phyloP scores from a whole-genome alignment of 2,113 vertebrate genomes.

The Chlamydotis undulata region DNA sequence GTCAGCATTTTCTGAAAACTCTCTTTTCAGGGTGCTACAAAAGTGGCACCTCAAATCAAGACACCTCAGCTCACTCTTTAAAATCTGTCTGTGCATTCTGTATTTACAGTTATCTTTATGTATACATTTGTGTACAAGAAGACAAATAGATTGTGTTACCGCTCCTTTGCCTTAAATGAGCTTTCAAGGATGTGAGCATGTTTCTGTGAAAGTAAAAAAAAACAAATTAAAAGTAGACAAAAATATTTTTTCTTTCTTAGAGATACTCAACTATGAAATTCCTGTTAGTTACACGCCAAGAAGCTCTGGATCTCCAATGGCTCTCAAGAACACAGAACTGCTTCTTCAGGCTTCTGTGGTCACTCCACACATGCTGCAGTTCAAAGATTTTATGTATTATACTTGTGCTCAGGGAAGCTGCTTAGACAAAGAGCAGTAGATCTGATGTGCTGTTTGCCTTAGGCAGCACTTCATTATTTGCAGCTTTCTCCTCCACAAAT shows the following conservation, averaged over 20 bases:
- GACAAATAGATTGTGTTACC: neutral
- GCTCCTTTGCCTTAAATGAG: neutral
- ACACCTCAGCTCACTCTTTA: neutral
- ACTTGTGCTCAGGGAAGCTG: neutral
- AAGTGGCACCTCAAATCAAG: neutral
- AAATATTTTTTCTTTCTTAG: rapidly evolving
- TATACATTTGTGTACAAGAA: neutral
- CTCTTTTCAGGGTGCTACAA: neutral
- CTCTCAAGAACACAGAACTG: neutral
- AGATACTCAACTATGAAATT: neutral
- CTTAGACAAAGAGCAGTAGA: neutral
- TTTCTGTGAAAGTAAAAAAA: neutral
- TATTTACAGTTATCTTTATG: neutral
- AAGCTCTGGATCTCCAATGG: neutral
- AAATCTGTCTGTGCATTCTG: neutral
- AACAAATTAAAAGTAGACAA: neutral
- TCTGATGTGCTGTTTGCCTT: neutral
- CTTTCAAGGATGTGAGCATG: neutral
- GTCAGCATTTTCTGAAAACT: neutral
- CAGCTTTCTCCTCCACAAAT: neutral
- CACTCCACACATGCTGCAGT: neutral
- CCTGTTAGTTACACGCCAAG: neutral
- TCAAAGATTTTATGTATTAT: neutral
- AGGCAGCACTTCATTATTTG: neutral
- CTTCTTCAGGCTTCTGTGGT: neutral